Base-by-base conservation (phyloP, 2,888 invertebrate genomes). In the Metopia argyrocephala region DNA sequence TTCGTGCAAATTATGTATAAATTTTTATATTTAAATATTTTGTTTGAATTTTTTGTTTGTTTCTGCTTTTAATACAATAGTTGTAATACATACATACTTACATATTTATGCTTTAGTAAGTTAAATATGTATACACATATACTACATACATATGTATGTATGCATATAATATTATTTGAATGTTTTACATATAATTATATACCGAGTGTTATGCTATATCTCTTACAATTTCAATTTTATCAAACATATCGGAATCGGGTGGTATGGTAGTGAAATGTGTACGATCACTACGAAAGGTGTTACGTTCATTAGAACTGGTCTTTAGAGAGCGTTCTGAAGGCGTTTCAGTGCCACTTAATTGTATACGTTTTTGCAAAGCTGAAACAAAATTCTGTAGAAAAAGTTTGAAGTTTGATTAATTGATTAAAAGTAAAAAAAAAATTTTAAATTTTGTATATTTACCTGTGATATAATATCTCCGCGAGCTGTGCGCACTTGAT, bases 381-480 rank as follows among this genome's bases (percentile, higher is more conserved):
- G 95, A 95, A 56, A 96, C 95, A 90, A 95, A 95, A 86, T 94
- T 95, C 95, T 95, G 91, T 21, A 90, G 89, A 21, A 23, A n/a
- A 45, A 18, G 4, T 21, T 27, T 21, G 18, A 4, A 27, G 38
- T 52, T 62, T 38, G 28, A n/a, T n/a, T n/a, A n/a, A n/a, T n/a
- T n/a, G n/a, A n/a, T n/a, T n/a, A n/a, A n/a, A n/a, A n/a, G n/a
- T n/a, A n/a, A n/a, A n/a, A n/a, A n/a, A n/a, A n/a, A 54, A 46
- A 21, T 12, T 20, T 23, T 46, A 28, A 27, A 21, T 57, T 2
- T 31, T 48, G 15, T 9, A 15, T 38, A 78, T 85, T 83, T 88
- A 94, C 96, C 94, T 96, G 96, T 84, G 96, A 95, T 85, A 97
- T 96, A 83, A 97, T 96, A 91, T 97, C 97, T 15, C 97, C 97